Evolutionary conservation across 1,140 invertebrate genomes (phyloP).

Genomic region (Lordiphosa stackelbergi): DNA sequence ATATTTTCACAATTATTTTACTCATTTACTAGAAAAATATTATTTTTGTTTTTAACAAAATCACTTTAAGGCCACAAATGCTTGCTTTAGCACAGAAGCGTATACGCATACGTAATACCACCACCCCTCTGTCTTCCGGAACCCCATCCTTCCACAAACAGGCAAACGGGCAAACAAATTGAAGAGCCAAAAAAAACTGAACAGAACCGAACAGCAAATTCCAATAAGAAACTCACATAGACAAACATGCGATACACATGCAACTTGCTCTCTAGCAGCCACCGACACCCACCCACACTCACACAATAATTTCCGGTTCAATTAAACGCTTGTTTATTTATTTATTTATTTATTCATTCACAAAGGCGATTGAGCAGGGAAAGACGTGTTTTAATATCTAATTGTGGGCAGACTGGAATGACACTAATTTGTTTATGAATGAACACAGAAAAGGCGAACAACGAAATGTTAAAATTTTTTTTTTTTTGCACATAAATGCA

Average conservation of each 20-base stretch:
- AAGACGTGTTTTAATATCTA: constrained; percentile 39
- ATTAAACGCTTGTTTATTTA: constrained; percentile 75
- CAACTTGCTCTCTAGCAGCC: constrained; percentile 17
- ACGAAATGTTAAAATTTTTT: too few relatives aligned
- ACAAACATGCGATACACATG: constrained; percentile 14
- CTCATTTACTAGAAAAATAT: too few relatives aligned
- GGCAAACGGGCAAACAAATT: constrained; percentile 42
- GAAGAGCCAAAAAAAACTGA: constrained; percentile 41
- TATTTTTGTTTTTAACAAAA: too few relatives aligned
- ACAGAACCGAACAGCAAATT: constrained; percentile 57
- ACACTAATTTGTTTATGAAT: constrained; percentile 66
- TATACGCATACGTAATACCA: too few relatives aligned
- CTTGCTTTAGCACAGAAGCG: too few relatives aligned
- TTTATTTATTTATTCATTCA: constrained; percentile 59
- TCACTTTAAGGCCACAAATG: too few relatives aligned
- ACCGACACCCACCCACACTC: constrained; percentile 54
- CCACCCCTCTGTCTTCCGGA: too few relatives aligned
- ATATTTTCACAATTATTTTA: too few relatives aligned
- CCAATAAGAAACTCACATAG: constrained; percentile 48
- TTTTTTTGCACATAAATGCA: too few relatives aligned
- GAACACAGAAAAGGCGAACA: constrained; percentile 15
- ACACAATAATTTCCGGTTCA: constrained; percentile 74
- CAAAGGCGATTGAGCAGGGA: constrained; percentile 4
- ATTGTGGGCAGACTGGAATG: constrained; percentile 39
- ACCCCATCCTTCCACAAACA: constrained; percentile 6